These are phyloP conservation scores for Globia sparganii DNA, from an alignment of 2,888 invertebrate genomes.

Conservation along the genomic window DNA sequence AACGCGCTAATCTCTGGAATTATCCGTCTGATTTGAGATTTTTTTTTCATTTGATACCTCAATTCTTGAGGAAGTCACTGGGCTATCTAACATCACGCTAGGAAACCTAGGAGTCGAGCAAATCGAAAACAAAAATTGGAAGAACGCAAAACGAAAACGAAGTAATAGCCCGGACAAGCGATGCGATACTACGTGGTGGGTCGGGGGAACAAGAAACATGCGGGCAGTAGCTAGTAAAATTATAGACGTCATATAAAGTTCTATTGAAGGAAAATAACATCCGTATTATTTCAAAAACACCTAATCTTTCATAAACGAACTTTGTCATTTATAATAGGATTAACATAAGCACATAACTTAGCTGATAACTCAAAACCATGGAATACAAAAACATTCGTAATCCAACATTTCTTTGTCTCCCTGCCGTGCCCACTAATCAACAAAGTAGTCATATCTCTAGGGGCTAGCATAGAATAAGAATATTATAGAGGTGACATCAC, in stretches of 20 bases:
- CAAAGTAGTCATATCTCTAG: constrained; percentile 52
- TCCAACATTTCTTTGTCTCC: constrained; percentile 36
- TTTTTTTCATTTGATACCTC: too few species aligned
- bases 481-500: constrained; percentile 1
- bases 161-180: neutral
- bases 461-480: constrained; percentile 8
- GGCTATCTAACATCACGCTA: too few species aligned
- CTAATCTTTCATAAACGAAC: constrained; percentile 12
- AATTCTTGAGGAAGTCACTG: too few species aligned
- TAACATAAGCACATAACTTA: constrained; percentile 37
- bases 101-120: too few species aligned
- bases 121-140: too few species aligned
- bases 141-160: neutral
- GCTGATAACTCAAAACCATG: constrained; percentile 33
- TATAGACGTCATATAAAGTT: neutral
- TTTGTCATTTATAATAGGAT: constrained; percentile 4
- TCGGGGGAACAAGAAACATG: neutral
- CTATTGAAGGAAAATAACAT: neutral
- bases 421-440: constrained; percentile 60
- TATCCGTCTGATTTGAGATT: neutral
- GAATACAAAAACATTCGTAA: constrained; percentile 38
- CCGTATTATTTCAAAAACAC: neutral
- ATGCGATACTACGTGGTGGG: neutral
- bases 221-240: neutral
- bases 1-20: neutral